Evolutionary conservation across 2,888 invertebrate species (phyloP), one percentile per base, ranked within the genome.

Genomic region (Hyppa rectilinea): DNA sequence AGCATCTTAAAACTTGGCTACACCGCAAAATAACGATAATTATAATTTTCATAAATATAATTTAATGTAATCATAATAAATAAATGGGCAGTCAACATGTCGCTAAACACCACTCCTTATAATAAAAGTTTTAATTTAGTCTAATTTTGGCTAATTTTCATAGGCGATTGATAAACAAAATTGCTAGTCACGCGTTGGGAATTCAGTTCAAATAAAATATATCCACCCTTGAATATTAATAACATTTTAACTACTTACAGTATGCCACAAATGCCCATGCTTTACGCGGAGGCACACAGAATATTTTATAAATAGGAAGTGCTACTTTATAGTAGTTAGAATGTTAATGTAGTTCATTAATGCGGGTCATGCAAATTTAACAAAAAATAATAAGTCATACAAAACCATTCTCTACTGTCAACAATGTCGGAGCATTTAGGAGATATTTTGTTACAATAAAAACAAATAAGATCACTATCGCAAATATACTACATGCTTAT

Each of bases 371-470:
- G 78, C 81, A 74, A 70, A 66, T 76, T 31, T 62, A 79, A 71
- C 67, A 56, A 73, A 56, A 34, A 67, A 75, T 47, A 75, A 68
- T 81, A 60, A 45, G 43, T 66, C 45, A 67, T 69, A 72, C 60
- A 75, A 81, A 86, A 78, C 76, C 83, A 87, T 88, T 87, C 87
- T 88, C 80, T 88, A 90, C 90, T 88, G 87, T 88, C 89, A 90
- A 89, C 89, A 90, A 89, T 87, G 78, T 80, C 84, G 83, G 85
- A 88, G 87, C 88, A 87, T 86, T 86, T 82, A 69, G 86, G 85
- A 90, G 87, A 89, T 84, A 71, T 45, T 71, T 75, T 78, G 66
- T 60, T 64, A 67, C 38, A 74, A 64, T 69, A 79, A 75, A 75
- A 80, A 74, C 77, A 81, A 78, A 75, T 62, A 66, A 60, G 66